Evolutionary conservation across 30 jellyfish, hydroid and myxozoan genomes (phyloP).

Genomic region (Phacellophora camtschatica): DNA sequence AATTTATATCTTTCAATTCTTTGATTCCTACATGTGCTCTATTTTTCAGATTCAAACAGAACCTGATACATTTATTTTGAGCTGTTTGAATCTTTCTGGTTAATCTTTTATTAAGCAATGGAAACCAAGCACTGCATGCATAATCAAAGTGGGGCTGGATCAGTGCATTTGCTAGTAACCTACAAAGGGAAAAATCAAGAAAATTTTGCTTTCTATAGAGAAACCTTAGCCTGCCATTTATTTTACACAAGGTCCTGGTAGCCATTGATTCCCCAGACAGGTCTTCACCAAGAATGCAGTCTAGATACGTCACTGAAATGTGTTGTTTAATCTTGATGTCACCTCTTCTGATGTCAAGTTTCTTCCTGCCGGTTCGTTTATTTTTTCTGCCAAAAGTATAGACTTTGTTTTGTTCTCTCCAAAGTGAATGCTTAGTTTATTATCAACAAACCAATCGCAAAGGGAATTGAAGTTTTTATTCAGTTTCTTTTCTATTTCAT

Average conservation of each 20-base stretch:
- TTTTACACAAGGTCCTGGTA: conserved; percentile 14
- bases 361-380: no score
- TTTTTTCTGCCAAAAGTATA: no score
- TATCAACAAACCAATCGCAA: no score
- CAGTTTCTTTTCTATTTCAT: neutral
- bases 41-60: no score
- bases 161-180: conserved; percentile 26
- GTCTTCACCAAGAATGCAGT: conserved; percentile 11
- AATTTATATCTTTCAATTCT: no score
- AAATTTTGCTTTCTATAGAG: conserved; percentile 29
- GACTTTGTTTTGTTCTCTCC: no score
- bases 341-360: no score
- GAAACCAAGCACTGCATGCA: conserved; percentile 53
- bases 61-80: no score
- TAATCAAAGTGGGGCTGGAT: conserved; percentile 25
- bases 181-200: conserved; percentile 36
- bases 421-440: no score
- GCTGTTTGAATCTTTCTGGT: no score
- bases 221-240: conserved; percentile 27
- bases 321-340: conserved; percentile 46
- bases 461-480: no score
- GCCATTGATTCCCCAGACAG: conserved; percentile 35
- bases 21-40: no score
- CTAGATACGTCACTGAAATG: conserved; percentile 26
- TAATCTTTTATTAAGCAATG: conserved; percentile 1